These are phyloP conservation scores for Ornithorhynchus anatinus DNA, from an alignment of 2,113 vertebrate species.

Conservation along the genomic window DNA sequence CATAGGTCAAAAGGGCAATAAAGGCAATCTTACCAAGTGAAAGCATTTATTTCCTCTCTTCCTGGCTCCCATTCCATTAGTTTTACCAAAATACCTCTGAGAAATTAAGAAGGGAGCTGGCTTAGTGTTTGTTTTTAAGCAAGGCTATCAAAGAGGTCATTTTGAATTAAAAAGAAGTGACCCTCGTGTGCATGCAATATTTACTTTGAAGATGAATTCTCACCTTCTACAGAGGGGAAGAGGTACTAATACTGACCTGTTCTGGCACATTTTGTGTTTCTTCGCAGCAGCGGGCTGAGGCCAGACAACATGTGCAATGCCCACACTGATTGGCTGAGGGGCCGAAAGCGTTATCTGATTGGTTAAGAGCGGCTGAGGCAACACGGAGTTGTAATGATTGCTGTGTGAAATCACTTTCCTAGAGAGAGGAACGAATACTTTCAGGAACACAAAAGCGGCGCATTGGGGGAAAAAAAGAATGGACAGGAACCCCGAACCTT, in stretches of 20 bases:
- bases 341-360: constrained; percentile 96
- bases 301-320: constrained; percentile 97
- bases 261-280: constrained; percentile 88
- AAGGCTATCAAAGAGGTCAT: constrained; percentile 19
- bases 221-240: not conserved
- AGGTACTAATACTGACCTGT: constrained; percentile 80
- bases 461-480: no score
- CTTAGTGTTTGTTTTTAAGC: constrained; percentile 56
- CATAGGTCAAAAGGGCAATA: constrained; percentile 48
- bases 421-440: constrained; percentile 50
- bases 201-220: not conserved
- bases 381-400: constrained; percentile 91
- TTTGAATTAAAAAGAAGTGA: constrained; percentile 43
- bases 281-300: constrained; percentile 90
- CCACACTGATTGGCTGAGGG: constrained; percentile 95
- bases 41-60: constrained; percentile 63
- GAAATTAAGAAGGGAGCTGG: constrained; percentile 47
- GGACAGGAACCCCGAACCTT: no score
- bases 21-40: constrained; percentile 59
- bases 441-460: constrained; percentile 27
- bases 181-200: constrained; percentile 26
- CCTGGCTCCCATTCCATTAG: constrained; percentile 51
- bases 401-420: constrained; percentile 95
- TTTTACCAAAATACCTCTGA: constrained; percentile 52
- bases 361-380: constrained; percentile 91